Evolutionary conservation across 2,113 vertebrate genomes (phyloP).

Genomic region (Phodopus roborovskii): DNA sequence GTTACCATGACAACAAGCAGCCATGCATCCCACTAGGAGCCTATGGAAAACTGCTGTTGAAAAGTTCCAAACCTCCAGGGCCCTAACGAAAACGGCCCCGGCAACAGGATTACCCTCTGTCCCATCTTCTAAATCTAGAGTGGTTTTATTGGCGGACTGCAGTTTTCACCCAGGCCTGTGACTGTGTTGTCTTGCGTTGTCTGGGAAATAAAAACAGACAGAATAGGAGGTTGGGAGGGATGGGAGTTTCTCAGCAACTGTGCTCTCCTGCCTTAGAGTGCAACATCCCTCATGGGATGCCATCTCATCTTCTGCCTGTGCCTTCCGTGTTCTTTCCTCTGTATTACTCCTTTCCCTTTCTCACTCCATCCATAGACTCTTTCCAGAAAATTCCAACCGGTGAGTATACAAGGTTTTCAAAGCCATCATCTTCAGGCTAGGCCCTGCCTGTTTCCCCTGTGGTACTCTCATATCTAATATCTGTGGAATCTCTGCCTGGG

Average conservation of each 20-base stretch:
- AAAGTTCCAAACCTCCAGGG: neutral
- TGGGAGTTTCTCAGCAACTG: too few relatives aligned
- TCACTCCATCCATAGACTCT: neutral
- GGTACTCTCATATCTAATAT: neutral
- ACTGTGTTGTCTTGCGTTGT: neutral
- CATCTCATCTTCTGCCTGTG: neutral
- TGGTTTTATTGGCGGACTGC: neutral
- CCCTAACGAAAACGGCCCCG: neutral
- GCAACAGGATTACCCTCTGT: neutral
- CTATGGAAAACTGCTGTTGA: neutral
- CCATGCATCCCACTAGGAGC: neutral
- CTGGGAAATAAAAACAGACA: neutral
- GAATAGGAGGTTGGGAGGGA: neutral
- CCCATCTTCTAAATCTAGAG: neutral
- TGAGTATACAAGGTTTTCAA: constrained; percentile 1
- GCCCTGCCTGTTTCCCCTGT: neutral
- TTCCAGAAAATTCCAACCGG: neutral
- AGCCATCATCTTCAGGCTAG: neutral
- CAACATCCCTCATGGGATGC: neutral
- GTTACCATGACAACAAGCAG: neutral
- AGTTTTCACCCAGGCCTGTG: neutral
- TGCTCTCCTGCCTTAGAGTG: neutral
- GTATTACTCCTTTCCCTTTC: neutral
- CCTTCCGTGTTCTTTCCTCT: neutral
- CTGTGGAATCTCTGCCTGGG: constrained; percentile 10